Base-by-base conservation (phyloP, 2,797 vertebrate genomes). In the Phoeniculus purpureus region DNA sequence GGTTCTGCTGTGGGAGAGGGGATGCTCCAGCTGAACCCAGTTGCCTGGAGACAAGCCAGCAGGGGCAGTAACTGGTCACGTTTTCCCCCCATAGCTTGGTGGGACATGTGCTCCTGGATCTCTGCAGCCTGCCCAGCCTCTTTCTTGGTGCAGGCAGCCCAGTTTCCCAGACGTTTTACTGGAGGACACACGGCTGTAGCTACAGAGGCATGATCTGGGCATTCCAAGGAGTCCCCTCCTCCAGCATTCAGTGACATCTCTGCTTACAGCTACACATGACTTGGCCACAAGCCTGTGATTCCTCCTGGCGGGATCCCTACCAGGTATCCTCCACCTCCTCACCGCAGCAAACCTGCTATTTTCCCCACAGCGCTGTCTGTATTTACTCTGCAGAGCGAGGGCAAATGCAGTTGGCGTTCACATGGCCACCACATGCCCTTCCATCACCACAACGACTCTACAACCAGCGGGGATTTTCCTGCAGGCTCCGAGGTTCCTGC, bases 1-100 rank as follows among this genome's bases (percentile, higher is more conserved):
- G 62, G 74, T 31, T 18, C 76, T 1, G 21, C 54, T 31, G 47
- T 0, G 2, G 37, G 20, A 40, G 34, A 2, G 0, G 47, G 55
- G 65, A 60, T 77, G 73, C 55, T 81, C 70, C 76, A 71, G 68
- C 34, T 45, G 50, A 22, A 21, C 12, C 12, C 52, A 50, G 48
- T 48, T 51, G 31, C 65, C 26, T 0, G 1, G 34, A 40, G 34
- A 51, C 25, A 13, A 31, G 34, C 18, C 5, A 4, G 12, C 32
- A 32, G 8, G 7, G 55, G 34, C 0, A 1, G 7, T 27, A 59
- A 23, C 26, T 29, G 25, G 65, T 47, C n/a, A 51, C 45, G 8
- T 20, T 82, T 40, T 20, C 21, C 55, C 2, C 18, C 55, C 2
- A 2, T 27, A 40, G 62, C 31, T 32, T 15, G 29, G 50, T 22